Percentiles rank a stretch among this genome's conserved stretches.
Evolutionary conservation across 2,888 invertebrate species (phyloP).

Genomic region (Brachynemurus nebulosus): DNA sequence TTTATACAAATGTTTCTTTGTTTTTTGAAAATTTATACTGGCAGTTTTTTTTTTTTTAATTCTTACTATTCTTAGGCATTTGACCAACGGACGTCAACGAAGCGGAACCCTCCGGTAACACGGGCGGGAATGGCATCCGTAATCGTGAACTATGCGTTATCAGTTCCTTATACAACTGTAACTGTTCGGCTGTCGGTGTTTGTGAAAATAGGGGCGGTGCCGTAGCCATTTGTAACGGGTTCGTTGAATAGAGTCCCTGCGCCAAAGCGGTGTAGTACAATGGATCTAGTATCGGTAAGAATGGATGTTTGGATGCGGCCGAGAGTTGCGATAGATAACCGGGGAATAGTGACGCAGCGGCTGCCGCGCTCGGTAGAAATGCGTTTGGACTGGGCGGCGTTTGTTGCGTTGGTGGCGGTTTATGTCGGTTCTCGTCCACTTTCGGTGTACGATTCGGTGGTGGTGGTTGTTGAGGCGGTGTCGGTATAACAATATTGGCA

Average conservation of each 20-base stretch:
- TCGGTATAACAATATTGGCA: constrained; percentile 12
- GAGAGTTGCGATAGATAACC: constrained; percentile 20
- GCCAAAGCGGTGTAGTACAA: constrained; percentile 33
- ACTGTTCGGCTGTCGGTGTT: constrained; percentile 34
- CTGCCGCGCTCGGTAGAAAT: constrained; percentile 24
- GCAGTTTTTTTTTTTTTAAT: constrained; percentile 6
- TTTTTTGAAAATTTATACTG: not conserved
- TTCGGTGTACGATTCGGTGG: constrained; percentile 1
- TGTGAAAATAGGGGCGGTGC: constrained; percentile 30
- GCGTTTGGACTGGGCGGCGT: constrained; percentile 9
- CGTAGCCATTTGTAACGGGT: constrained; percentile 19
- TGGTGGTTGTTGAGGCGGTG: constrained; percentile 5
- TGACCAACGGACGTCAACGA: constrained; percentile 30
- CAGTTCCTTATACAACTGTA: constrained; percentile 40
- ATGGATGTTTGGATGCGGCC: constrained; percentile 21
- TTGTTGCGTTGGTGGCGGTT: constrained; percentile 8
- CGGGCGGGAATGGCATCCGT: constrained; percentile 25
- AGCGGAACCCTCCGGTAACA: constrained; percentile 25
- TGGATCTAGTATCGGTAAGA: constrained; percentile 31
- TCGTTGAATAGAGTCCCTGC: constrained; percentile 31
- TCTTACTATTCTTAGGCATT: constrained; percentile 18
- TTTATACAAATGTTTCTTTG: too few relatives aligned
- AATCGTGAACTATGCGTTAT: constrained; percentile 28
- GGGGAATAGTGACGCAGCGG: constrained; percentile 24
- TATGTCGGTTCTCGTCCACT: constrained; percentile 4